phyloP scores from a whole-genome alignment of 2,113 vertebrate genomes.

The Sapayoa aenigma region DNA sequence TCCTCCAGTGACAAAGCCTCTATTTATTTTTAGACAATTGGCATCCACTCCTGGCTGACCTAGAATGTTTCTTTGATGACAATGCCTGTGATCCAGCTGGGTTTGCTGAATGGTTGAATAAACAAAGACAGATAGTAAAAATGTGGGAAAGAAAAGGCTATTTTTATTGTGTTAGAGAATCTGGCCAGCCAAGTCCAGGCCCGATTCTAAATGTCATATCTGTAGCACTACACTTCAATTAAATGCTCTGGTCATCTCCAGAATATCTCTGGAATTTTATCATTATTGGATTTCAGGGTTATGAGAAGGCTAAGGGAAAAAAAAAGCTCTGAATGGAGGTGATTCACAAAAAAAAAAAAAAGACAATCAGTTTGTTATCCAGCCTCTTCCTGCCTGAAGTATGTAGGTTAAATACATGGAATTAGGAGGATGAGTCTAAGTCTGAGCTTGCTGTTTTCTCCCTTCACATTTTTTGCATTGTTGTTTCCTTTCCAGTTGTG shows the following conservation, averaged over 20 bases:
- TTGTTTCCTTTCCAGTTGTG: background rate
- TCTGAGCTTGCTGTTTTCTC: background rate
- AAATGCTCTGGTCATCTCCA: background rate
- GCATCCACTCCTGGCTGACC: conserved; percentile 55
- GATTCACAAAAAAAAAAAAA: background rate
- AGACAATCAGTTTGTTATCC: background rate
- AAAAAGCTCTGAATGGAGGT: background rate
- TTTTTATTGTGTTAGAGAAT: conserved; percentile 33
- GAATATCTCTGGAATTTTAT: conserved; percentile 37
- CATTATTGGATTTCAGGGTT: conserved; percentile 19
- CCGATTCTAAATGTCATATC: background rate
- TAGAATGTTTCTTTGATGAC: conserved; percentile 58
- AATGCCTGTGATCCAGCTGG: conserved; percentile 53
- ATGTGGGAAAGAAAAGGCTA: conserved; percentile 43
- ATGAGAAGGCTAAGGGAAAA: background rate
- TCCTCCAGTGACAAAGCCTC: conserved; percentile 40
- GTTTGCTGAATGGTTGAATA: conserved; percentile 59
- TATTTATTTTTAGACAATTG: conserved; percentile 62
- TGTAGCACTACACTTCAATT: background rate
- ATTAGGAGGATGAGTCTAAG: background rate
- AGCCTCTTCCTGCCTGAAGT: background rate
- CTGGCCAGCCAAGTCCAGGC: background rate
- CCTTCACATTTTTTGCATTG: background rate
- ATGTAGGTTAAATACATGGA: background rate
- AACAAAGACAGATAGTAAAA: conserved; percentile 61